Conservation (phyloP, 2,797 vertebrate genomes). For the Sebastes kiyomatsui region DNA sequence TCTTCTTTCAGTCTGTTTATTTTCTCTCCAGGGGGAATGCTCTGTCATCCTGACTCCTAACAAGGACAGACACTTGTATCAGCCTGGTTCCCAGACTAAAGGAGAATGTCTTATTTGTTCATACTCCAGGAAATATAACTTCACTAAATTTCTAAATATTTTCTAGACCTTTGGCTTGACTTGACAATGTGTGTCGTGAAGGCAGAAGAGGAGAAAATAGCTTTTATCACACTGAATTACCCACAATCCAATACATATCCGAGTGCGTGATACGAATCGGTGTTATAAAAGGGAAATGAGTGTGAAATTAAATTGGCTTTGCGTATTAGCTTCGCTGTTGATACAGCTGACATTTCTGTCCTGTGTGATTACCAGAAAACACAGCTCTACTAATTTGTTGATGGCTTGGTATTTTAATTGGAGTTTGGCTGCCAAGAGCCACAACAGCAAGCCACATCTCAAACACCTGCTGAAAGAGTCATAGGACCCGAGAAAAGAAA, state of each 20-base stretch:
- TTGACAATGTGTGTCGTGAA: not conserved
- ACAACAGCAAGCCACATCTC: not conserved
- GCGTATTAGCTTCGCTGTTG: not conserved
- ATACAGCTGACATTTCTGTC: not conserved
- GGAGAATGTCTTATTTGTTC: not conserved
- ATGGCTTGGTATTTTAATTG: not conserved
- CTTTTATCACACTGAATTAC: not conserved
- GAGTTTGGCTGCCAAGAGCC: not conserved
- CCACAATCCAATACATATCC: not conserved
- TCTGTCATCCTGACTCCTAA: slow-evolving; percentile 9
- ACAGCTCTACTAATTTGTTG: not conserved
- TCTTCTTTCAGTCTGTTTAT: slow-evolving; percentile 7
- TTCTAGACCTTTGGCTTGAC: not conserved
- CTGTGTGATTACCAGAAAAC: not conserved
- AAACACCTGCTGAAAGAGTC: not conserved
- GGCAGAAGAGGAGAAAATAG: not conserved
- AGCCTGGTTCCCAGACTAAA: not conserved
- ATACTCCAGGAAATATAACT: not conserved
- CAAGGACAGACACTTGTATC: not conserved
- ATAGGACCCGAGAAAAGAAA: not conserved
- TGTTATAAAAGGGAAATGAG: not conserved
- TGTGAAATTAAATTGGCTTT: not conserved
- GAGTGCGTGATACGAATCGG: not conserved
- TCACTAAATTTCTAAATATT: not conserved
- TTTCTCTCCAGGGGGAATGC: not conserved